Evolutionary conservation across 2,797 vertebrate species (phyloP).

Genomic region (Syngnathus acus): DNA sequence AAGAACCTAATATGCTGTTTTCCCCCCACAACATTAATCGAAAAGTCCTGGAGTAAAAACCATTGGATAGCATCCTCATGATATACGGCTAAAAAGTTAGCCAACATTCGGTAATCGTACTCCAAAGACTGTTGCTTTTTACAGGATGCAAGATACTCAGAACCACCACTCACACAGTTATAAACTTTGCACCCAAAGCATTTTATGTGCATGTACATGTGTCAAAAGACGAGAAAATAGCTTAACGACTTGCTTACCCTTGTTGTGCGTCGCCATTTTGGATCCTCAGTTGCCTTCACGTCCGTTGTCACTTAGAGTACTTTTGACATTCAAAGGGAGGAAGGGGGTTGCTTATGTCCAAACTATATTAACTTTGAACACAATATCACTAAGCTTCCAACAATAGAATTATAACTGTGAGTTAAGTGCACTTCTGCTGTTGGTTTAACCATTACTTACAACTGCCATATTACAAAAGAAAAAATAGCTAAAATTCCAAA

Average conservation of each 20-base stretch:
- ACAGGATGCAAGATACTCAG: neutral
- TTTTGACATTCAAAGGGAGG: constrained; percentile 4
- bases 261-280: constrained; percentile 74
- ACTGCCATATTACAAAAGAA: neutral
- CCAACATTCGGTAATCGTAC: neutral
- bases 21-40: neutral
- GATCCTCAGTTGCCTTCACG: constrained; percentile 43
- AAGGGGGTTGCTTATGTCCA: constrained; percentile 18
- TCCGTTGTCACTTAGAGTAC: constrained; percentile 32
- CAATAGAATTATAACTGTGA: neutral
- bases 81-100: neutral
- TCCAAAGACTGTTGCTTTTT: neutral
- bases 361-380: constrained; percentile 7
- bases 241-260: constrained; percentile 56
- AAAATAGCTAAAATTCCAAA: neutral
- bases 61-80: neutral
- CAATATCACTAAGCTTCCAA: neutral
- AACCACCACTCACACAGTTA: neutral
- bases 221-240: neutral
- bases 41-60: neutral
- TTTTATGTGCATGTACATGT: neutral
- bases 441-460: neutral
- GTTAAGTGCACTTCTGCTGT: neutral
- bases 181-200: neutral
- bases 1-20: neutral